Evolutionary conservation across 2,888 invertebrate genomes (phyloP).

Genomic region (Serrognathus titanus): DNA sequence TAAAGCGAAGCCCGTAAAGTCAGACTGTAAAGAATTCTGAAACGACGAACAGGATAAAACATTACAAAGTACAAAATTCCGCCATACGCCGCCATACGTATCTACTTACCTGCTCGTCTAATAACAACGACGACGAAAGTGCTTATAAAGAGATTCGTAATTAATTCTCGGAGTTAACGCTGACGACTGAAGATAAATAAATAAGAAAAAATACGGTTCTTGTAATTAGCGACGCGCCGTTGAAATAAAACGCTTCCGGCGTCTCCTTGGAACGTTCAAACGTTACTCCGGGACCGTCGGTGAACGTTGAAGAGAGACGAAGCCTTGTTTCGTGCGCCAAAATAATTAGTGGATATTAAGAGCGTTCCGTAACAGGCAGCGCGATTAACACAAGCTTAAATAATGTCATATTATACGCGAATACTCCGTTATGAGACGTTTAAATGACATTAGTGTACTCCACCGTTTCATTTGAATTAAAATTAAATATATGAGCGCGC

Average conservation of each 20-base stretch:
- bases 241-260: constrained; percentile 13
- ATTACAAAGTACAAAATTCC: too few species aligned
- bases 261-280: constrained; percentile 1
- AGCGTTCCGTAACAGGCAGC: constrained; percentile 34
- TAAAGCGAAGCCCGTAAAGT: too few species aligned
- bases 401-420: constrained; percentile 41
- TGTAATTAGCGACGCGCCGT: constrained; percentile 25
- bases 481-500: not conserved
- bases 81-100: too few species aligned
- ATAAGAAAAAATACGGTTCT: constrained; percentile 20
- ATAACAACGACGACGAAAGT: constrained; percentile 7
- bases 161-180: constrained; percentile 21
- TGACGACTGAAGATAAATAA: constrained; percentile 23
- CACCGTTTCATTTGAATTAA: constrained; percentile 6
- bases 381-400: constrained; percentile 41
- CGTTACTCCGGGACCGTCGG: constrained; percentile 4
- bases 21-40: too few species aligned
- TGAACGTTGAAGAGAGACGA: constrained; percentile 8
- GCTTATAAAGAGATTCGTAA: constrained; percentile 23
- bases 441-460: constrained; percentile 4
- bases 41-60: too few species aligned
- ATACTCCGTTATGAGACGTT: constrained; percentile 33
- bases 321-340: constrained; percentile 13
- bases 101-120: constrained; percentile 6
- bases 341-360: constrained; percentile 26